Conservation (phyloP, 2,888 invertebrate species). For the Tipula unca region DNA sequence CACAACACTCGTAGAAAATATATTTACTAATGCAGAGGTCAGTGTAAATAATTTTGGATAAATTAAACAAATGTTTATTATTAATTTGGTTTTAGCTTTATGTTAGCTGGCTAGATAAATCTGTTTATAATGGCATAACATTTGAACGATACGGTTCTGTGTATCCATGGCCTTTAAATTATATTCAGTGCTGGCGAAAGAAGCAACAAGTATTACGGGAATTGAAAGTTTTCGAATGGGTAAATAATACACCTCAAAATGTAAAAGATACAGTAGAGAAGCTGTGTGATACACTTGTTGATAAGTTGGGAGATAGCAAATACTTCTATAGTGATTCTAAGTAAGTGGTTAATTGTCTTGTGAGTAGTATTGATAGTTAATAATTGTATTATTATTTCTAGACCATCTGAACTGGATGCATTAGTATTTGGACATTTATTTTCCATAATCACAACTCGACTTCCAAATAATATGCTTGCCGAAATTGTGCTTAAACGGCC, state of each 20-base stretch:
- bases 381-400: slow-evolving; percentile 43
- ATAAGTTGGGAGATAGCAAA: slow-evolving; percentile 66
- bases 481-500: slow-evolving; percentile 64
- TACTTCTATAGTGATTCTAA: slow-evolving; percentile 69
- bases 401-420: slow-evolving; percentile 93
- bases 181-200: slow-evolving; percentile 71
- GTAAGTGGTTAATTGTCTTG: slow-evolving; percentile 45
- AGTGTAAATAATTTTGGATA: slow-evolving; percentile 25
- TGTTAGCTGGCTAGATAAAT: slow-evolving; percentile 76
- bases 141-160: slow-evolving; percentile 77
- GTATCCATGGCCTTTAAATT: slow-evolving; percentile 88
- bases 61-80: neutral
- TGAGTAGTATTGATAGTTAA: neutral
- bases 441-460: slow-evolving; percentile 80
- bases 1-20: slow-evolving; percentile 81
- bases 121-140: slow-evolving; percentile 74
- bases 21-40: slow-evolving; percentile 86
- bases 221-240: slow-evolving; percentile 74
- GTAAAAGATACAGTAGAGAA: slow-evolving; percentile 63
- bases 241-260: slow-evolving; percentile 66
- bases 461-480: slow-evolving; percentile 75
- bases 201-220: slow-evolving; percentile 58
- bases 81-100: slow-evolving; percentile 51
- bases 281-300: slow-evolving; percentile 80
- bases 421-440: slow-evolving; percentile 96